phyloP scores from a whole-genome alignment of 2,888 invertebrate species.

The Drosophila bunnanda region DNA sequence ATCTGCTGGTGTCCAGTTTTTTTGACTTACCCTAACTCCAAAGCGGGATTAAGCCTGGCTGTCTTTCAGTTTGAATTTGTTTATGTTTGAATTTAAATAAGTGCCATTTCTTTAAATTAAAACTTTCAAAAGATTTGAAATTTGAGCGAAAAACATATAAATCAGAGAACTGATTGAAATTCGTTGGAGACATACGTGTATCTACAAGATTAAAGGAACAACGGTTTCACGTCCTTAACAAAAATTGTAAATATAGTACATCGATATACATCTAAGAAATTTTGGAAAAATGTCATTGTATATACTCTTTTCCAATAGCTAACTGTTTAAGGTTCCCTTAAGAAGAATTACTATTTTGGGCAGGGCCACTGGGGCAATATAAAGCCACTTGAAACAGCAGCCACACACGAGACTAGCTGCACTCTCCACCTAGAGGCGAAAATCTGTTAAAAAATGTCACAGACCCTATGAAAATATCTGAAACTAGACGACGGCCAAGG shows the following conservation, averaged over 20 bases:
- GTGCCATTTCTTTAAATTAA: neutral
- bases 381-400: neutral
- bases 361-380: neutral
- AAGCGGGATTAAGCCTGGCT: neutral
- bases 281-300: too few species aligned
- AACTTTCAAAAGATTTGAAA: neutral
- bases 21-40: slow-evolving; percentile 18
- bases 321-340: neutral
- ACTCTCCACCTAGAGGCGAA: neutral
- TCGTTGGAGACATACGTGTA: neutral
- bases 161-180: neutral
- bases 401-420: neutral
- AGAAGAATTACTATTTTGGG: neutral
- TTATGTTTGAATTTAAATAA: neutral
- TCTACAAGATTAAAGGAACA: too few species aligned
- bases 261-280: neutral
- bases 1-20: slow-evolving; percentile 22
- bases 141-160: neutral
- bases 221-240: neutral
- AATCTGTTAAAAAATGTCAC: slow-evolving; percentile 6
- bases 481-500: slow-evolving; percentile 15
- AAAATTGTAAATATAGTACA: neutral
- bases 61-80: neutral
- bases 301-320: too few species aligned
- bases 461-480: slow-evolving; percentile 28